These are phyloP conservation scores for Catocala fraxini DNA, from an alignment of 2,888 invertebrate genomes.

Conservation along the genomic window DNA sequence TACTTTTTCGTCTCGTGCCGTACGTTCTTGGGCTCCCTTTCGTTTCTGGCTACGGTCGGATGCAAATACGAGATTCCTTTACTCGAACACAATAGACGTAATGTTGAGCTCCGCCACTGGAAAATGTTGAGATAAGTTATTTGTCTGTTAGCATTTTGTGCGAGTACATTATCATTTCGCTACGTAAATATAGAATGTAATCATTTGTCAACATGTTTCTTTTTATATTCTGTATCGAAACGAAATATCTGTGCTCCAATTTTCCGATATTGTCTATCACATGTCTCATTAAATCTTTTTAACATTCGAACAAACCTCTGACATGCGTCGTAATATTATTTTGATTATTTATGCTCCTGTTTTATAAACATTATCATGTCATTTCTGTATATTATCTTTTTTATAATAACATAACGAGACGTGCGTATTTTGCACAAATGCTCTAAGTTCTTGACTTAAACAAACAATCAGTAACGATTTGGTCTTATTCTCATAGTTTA, in stretches of 20 bases:
- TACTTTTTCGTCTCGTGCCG: slow-evolving; percentile 71
- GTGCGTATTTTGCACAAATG: too few species aligned
- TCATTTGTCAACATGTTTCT: slow-evolving; percentile 53
- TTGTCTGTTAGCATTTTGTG: slow-evolving; percentile 72
- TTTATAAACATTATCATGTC: too few species aligned
- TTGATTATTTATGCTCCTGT: not conserved
- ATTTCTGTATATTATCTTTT: too few species aligned
- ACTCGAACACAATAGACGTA: slow-evolving; percentile 75
- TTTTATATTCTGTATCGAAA: slow-evolving; percentile 38
- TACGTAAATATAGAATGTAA: slow-evolving; percentile 50
- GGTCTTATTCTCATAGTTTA: too few species aligned
- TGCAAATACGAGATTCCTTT: slow-evolving; percentile 81
- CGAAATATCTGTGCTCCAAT: slow-evolving; percentile 27
- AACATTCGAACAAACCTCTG: slow-evolving; percentile 6
- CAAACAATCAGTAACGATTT: too few species aligned
- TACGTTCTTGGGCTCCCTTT: slow-evolving; percentile 64
- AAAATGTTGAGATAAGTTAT: slow-evolving; percentile 80
- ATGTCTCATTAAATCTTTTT: slow-evolving; percentile 25
- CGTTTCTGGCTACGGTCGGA: slow-evolving; percentile 69
- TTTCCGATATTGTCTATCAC: slow-evolving; percentile 31
- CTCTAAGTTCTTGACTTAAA: too few species aligned
- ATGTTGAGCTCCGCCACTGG: slow-evolving; percentile 71
- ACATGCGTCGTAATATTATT: slow-evolving; percentile 7
- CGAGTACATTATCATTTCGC: slow-evolving; percentile 59
- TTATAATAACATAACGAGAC: too few species aligned